Percentiles rank a stretch among this genome's conserved stretches.
phyloP scores from a whole-genome alignment of 2,888 invertebrate species.

The Phortica okadai region DNA sequence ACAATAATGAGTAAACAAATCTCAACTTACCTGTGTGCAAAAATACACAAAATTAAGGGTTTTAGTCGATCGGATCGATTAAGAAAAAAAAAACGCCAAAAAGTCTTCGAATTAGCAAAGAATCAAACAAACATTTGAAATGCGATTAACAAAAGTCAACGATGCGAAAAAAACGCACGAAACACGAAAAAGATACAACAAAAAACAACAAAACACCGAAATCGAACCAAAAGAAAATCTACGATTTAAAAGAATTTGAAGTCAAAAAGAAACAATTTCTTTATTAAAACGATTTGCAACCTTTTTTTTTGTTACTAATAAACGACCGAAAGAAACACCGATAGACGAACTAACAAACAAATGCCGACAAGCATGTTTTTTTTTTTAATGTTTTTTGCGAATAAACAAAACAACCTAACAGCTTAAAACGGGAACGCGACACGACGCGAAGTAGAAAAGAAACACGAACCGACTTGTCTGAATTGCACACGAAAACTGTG shows the following conservation, averaged over 20 bases:
- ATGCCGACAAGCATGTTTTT: not conserved
- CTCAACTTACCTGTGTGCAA: no score
- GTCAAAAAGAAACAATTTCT: no score
- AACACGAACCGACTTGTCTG: constrained; percentile 74
- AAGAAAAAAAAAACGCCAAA: constrained; percentile 7
- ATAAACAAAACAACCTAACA: constrained; percentile 43
- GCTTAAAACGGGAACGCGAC: constrained; percentile 51
- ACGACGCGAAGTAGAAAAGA: constrained; percentile 43
- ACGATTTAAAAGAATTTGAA: no score
- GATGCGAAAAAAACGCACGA: constrained; percentile 45
- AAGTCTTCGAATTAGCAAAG: constrained; percentile 10
- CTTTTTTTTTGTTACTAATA: no score
- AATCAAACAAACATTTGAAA: constrained; percentile 48
- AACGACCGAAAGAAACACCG: no score
- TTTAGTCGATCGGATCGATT: not conserved
- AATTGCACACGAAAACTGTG: constrained; percentile 75
- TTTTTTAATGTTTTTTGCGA: no score
- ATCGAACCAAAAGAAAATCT: constrained; percentile 6
- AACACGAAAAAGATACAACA: constrained; percentile 39
- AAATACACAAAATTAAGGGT: no score
- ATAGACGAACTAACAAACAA: not conserved
- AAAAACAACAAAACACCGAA: constrained; percentile 13
- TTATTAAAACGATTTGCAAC: no score
- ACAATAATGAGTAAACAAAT: no score
- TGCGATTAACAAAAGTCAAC: constrained; percentile 51